Evolutionary conservation across 2,797 vertebrate species (phyloP).

Genomic region (Rhinogobio ventralis): DNA sequence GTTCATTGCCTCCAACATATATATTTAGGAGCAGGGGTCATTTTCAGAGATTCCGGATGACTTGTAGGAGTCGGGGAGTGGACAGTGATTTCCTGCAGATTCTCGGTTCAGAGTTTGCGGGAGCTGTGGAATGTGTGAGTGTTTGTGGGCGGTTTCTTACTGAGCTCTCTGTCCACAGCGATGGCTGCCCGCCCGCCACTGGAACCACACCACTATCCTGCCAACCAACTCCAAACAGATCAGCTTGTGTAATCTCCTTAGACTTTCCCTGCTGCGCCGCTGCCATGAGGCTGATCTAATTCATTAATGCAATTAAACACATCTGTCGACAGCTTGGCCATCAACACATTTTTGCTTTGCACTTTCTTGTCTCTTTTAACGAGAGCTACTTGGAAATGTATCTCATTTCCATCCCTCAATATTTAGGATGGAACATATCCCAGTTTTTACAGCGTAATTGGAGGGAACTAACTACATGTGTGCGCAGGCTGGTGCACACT

Average conservation of each 20-base stretch:
- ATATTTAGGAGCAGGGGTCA: background rate
- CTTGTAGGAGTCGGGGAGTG: background rate
- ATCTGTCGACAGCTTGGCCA: constrained; percentile 57
- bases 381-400: constrained; percentile 62
- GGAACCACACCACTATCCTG: constrained; percentile 27
- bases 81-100: background rate
- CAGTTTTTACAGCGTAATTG: constrained; percentile 72
- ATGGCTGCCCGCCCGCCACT: too few species aligned
- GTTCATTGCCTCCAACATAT: background rate
- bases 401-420: constrained; percentile 76
- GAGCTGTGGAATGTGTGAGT: background rate
- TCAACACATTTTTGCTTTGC: constrained; percentile 56
- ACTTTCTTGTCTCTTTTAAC: constrained; percentile 49
- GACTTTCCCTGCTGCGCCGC: constrained; percentile 1
- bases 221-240: background rate
- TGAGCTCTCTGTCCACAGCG: constrained; percentile 33
- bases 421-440: constrained; percentile 76
- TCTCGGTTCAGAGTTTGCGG: background rate
- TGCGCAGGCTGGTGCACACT: constrained; percentile 51
- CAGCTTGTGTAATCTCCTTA: constrained; percentile 13
- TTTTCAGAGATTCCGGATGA: background rate
- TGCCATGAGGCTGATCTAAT: constrained; percentile 65
- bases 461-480: constrained; percentile 75
- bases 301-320: constrained; percentile 71
- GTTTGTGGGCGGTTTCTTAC: constrained; percentile 14